Conservation (phyloP, 2,888 invertebrate genomes). For the Scelioninae gen. 2 region DNA sequence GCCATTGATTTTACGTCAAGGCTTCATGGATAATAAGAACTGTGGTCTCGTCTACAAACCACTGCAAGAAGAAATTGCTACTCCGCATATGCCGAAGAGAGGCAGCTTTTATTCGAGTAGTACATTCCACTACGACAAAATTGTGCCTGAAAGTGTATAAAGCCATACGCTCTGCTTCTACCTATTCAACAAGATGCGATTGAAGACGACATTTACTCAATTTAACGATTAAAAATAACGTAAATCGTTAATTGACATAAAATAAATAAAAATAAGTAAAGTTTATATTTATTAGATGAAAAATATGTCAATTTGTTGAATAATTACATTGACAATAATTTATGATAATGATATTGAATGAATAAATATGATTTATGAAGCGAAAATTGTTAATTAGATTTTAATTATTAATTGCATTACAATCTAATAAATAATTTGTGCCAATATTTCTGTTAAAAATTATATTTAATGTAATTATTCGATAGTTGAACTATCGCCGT, state of each 20-base stretch:
- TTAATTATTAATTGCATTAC: not conserved
- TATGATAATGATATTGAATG: not conserved
- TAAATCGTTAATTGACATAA: slow-evolving; percentile 9
- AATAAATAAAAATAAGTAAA: slow-evolving; percentile 16
- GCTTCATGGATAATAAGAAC: slow-evolving; percentile 79
- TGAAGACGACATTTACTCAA: not conserved
- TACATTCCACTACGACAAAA: slow-evolving; percentile 80
- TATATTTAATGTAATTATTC: not conserved
- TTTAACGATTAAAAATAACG: slow-evolving; percentile 1
- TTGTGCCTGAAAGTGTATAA: slow-evolving; percentile 80
- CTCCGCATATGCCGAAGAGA: slow-evolving; percentile 80
- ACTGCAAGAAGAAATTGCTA: slow-evolving; percentile 85
- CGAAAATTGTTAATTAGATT: not conserved
- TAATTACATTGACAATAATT: slow-evolving; percentile 5
- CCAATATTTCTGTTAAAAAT: not conserved
- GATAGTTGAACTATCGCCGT: not conserved
- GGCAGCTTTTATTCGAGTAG: slow-evolving; percentile 79
- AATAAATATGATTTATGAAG: not conserved
- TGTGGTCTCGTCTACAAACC: slow-evolving; percentile 87
- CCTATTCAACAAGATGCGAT: slow-evolving; percentile 11
- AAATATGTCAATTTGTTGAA: slow-evolving; percentile 8
- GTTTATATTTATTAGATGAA: slow-evolving; percentile 30
- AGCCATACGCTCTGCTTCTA: slow-evolving; percentile 21
- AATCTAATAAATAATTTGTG: not conserved
- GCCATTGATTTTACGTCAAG: slow-evolving; percentile 73